These are phyloP conservation scores for Macrosoma leucophasiata DNA, from an alignment of 2,888 invertebrate species.

Conservation along the genomic window DNA sequence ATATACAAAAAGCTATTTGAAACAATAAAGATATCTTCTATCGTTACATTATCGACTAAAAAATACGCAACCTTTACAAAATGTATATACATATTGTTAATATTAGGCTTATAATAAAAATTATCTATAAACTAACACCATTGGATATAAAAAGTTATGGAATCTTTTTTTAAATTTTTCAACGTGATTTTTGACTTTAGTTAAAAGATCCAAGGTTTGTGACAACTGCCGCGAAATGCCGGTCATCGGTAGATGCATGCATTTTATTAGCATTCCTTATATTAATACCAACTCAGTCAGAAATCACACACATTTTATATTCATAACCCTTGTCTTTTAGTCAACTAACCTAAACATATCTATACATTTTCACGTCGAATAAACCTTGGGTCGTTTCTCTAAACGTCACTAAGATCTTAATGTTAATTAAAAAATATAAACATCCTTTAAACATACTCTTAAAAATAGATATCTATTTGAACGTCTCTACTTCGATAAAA, in stretches of 20 bases:
- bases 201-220: too few relatives aligned
- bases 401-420: constrained; percentile 28
- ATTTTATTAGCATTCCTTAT: too few relatives aligned
- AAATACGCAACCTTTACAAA: constrained; percentile 55
- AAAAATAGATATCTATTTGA: constrained; percentile 48
- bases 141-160: constrained; percentile 59
- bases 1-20: constrained; percentile 45
- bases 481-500: constrained; percentile 35
- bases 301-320: too few relatives aligned
- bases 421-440: constrained; percentile 47
- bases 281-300: too few relatives aligned
- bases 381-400: constrained; percentile 15
- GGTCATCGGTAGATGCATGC: too few relatives aligned
- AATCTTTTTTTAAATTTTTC: constrained; percentile 41
- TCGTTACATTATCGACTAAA: constrained; percentile 25
- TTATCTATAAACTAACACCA: constrained; percentile 41
- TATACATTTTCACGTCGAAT: too few relatives aligned
- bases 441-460: constrained; percentile 37
- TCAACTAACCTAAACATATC: too few relatives aligned
- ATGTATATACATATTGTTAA: constrained; percentile 53
- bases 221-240: too few relatives aligned
- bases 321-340: too few relatives aligned
- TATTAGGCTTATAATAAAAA: constrained; percentile 33
- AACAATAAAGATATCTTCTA: constrained; percentile 21
- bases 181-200: constrained; percentile 25